These are phyloP conservation scores for Anguilla megastoma DNA, from an alignment of 2,797 vertebrate genomes.

Conservation along the genomic window DNA sequence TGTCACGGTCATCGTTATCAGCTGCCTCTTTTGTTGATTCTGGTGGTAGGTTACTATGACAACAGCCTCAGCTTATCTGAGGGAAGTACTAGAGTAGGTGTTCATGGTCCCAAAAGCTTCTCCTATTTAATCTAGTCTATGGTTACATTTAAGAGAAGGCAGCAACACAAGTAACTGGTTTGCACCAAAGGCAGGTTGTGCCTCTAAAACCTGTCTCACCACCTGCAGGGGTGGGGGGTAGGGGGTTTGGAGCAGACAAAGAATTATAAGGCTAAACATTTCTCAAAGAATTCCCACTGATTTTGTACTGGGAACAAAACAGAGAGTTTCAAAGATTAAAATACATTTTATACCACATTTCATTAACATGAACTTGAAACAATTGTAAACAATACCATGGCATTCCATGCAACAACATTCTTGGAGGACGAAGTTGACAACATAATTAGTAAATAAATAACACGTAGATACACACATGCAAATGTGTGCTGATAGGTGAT, in stretches of 20 bases:
- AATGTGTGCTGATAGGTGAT: constrained; percentile 36
- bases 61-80: constrained; percentile 63
- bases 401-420: constrained; percentile 39
- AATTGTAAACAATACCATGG: constrained; percentile 31
- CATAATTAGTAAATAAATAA: constrained; percentile 32
- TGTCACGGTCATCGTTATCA: constrained; percentile 75
- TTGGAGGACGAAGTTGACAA: constrained; percentile 22
- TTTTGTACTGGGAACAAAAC: constrained; percentile 58
- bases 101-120: constrained; percentile 24
- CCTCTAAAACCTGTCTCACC: constrained; percentile 41
- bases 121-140: constrained; percentile 12
- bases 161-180: constrained; percentile 9
- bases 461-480: constrained; percentile 41
- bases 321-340: constrained; percentile 35
- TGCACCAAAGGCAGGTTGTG: constrained; percentile 20
- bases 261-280: constrained; percentile 33
- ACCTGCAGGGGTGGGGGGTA: constrained; percentile 19
- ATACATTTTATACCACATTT: constrained; percentile 26
- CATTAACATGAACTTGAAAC: constrained; percentile 15
- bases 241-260: constrained; percentile 47
- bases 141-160: constrained; percentile 31
- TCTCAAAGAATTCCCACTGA: constrained; percentile 40
- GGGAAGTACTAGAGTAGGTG: constrained; percentile 44
- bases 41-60: constrained; percentile 65
- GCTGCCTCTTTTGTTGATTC: constrained; percentile 82